Conservation (phyloP, 37 sponge, comb jelly and placozoan genomes). For the Amphimedon queenslandica region DNA sequence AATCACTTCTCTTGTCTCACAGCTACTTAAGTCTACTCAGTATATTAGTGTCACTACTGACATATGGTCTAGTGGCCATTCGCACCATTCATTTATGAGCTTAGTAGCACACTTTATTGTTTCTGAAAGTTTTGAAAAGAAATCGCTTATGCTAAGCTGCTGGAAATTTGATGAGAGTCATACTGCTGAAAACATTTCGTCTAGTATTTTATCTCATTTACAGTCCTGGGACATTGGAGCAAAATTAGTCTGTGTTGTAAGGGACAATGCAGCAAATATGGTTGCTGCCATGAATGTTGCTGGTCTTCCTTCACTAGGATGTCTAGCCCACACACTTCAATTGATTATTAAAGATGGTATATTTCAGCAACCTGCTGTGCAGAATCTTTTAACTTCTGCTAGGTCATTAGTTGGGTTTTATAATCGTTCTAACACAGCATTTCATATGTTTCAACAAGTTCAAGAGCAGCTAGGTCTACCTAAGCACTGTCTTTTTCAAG, state of each 20-base stretch:
- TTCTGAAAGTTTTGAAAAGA: slow-evolving; percentile 14
- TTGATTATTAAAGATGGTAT: slow-evolving; percentile 36
- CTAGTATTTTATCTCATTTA: slow-evolving; percentile 6
- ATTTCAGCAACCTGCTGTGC: slow-evolving; percentile 25
- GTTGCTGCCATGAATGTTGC: slow-evolving; percentile 19
- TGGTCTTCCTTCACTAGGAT: slow-evolving; percentile 4
- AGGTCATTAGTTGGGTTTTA: slow-evolving; percentile 43
- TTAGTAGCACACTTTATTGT: slow-evolving; percentile 29
- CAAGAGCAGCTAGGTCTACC: slow-evolving; percentile 15
- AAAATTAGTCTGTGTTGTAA: slow-evolving; percentile 6
- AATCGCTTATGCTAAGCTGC: slow-evolving; percentile 14
- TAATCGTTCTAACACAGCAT: slow-evolving; percentile 11
- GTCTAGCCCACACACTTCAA: slow-evolving; percentile 43
- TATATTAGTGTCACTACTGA: slow-evolving; percentile 35
- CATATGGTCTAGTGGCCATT: slow-evolving; percentile 18
- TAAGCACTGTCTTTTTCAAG: slow-evolving; percentile 11
- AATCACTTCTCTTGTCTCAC: neutral
- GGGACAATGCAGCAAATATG: slow-evolving; percentile 51
- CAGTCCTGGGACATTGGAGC: slow-evolving; percentile 19
- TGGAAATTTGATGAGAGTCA: slow-evolving; percentile 22
- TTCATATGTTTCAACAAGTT: neutral
- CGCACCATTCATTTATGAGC: slow-evolving; percentile 24
- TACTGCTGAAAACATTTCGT: slow-evolving; percentile 23
- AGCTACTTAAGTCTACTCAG: slow-evolving; percentile 7
- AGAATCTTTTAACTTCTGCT: slow-evolving; percentile 7